Percentiles rank a stretch among this genome's conserved stretches.
phyloP scores from a whole-genome alignment of 2,113 vertebrate genomes.

The Rutilus rutilus region DNA sequence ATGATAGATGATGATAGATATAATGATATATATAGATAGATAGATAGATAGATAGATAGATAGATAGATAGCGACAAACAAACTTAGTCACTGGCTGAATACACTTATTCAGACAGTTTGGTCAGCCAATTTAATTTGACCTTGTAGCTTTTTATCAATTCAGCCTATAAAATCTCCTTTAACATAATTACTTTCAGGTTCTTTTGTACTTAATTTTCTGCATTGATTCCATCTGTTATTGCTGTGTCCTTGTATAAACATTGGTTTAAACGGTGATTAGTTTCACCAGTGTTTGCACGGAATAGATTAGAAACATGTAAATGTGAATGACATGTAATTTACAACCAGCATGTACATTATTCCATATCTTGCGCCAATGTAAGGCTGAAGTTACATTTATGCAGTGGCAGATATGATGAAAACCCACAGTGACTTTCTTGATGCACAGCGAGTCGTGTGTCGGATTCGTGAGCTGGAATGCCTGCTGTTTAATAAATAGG shows the following conservation, averaged over 20 bases:
- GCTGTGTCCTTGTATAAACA: not conserved
- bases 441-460: constrained; percentile 11
- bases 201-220: not conserved
- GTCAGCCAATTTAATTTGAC: not conserved
- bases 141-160: constrained; percentile 13
- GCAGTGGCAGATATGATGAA: constrained; percentile 16
- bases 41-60: no score
- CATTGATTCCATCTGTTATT: not conserved
- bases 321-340: not conserved
- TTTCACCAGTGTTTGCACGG: not conserved
- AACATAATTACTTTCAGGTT: not conserved
- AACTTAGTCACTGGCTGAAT: not conserved
- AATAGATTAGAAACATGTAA: constrained; percentile 1
- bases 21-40: no score
- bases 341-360: not conserved
- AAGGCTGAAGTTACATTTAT: constrained; percentile 22
- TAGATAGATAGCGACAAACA: not conserved
- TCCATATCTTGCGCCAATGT: constrained; percentile 15
- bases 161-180: not conserved
- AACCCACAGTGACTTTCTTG: constrained; percentile 35
- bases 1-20: no score
- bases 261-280: not conserved
- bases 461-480: constrained; percentile 32
- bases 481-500: constrained; percentile 45
- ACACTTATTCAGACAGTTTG: not conserved